Conservation (phyloP, 2,888 invertebrate genomes). For the Aleiodes testaceus region DNA sequence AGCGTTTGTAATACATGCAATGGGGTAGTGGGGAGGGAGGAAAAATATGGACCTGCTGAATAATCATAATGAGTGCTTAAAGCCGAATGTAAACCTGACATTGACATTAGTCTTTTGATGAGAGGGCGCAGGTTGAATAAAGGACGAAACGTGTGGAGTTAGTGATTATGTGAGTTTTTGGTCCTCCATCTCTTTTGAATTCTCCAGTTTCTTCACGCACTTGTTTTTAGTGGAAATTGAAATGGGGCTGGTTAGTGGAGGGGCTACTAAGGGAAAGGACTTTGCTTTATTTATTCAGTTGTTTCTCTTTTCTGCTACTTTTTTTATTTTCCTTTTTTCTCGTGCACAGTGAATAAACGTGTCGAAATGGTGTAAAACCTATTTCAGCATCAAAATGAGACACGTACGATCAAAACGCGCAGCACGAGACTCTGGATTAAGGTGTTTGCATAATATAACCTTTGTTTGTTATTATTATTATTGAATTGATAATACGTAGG, state of each 20-base stretch:
- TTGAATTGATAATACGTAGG: neutral
- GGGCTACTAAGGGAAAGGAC: conserved; percentile 23
- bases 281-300: neutral
- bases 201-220: too few relatives aligned
- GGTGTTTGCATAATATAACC: conserved; percentile 24
- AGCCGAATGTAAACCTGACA: conserved; percentile 61
- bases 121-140: conserved; percentile 20
- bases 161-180: too few relatives aligned
- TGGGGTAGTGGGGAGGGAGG: conserved; percentile 58
- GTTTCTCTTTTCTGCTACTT: conserved; percentile 5
- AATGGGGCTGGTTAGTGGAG: neutral
- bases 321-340: neutral
- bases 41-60: conserved; percentile 1
- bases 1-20: neutral
- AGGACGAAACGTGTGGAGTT: too few relatives aligned
- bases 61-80: conserved; percentile 55
- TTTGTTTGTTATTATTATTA: neutral
- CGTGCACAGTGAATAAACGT: neutral
- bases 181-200: too few relatives aligned
- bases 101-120: conserved; percentile 62
- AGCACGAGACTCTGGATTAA: neutral
- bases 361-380: conserved; percentile 22
- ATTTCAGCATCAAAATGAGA: conserved; percentile 29
- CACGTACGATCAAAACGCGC: conserved; percentile 11
- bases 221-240: too few relatives aligned